These are phyloP conservation scores for Conus canariensis DNA, from an alignment of 2,888 invertebrate genomes.

Conservation along the genomic window DNA sequence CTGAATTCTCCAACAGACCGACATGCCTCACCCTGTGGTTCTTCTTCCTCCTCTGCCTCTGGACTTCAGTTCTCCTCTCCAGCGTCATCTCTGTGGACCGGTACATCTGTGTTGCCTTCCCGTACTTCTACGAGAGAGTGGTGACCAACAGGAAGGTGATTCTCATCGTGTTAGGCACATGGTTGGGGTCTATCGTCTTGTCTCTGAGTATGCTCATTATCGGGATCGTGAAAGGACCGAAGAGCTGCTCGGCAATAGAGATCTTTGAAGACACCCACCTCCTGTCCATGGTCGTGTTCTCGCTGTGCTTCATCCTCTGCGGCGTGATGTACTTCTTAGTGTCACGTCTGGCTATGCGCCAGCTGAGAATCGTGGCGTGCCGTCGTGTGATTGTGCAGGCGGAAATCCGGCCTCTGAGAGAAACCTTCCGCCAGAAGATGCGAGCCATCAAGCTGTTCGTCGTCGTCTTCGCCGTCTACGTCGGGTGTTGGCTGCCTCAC, in stretches of 20 bases:
- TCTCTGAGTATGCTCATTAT: background rate
- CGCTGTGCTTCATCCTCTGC: background rate
- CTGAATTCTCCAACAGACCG: background rate
- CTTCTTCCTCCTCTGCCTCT: background rate
- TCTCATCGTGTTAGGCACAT: background rate
- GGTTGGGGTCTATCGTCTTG: background rate
- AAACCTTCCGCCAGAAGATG: background rate
- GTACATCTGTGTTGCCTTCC: constrained; percentile 3
- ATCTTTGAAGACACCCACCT: background rate
- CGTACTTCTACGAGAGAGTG: constrained; percentile 8
- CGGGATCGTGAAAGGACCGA: background rate
- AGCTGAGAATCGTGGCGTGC: background rate
- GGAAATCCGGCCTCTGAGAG: background rate
- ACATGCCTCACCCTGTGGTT: background rate
- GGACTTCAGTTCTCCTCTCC: background rate
- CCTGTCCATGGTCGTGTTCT: background rate
- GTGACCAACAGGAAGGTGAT: background rate
- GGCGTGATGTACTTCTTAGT: background rate
- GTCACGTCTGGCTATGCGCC: background rate
- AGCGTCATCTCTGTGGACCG: constrained; percentile 5
- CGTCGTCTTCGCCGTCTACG: constrained; percentile 6
- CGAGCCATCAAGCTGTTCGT: background rate
- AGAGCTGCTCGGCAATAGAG: background rate
- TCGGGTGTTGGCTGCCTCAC: background rate
- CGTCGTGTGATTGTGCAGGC: background rate